A percentile compares a stretch with the other conserved stretches of the same genome.
These are phyloP conservation scores for Drosophila sordidapex DNA, from an alignment of 2,888 invertebrate species.

Conservation along the genomic window DNA sequence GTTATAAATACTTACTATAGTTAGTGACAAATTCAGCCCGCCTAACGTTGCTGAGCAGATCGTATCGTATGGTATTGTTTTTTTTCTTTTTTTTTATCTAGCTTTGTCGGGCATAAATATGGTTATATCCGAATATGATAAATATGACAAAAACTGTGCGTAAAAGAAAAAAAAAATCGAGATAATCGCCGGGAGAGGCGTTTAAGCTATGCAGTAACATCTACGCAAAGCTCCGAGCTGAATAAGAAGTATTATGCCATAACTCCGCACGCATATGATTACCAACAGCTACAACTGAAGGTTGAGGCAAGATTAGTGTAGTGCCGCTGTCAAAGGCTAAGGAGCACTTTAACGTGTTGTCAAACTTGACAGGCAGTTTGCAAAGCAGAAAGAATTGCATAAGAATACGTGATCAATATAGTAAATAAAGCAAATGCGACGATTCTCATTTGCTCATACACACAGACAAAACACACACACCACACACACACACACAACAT, in stretches of 20 bases:
- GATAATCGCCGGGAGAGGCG: constrained; percentile 19
- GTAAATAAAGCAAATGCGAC: constrained; percentile 9
- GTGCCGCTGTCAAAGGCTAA: not conserved
- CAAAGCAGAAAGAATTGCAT: constrained; percentile 12
- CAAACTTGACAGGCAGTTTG: not conserved
- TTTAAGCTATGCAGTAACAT: constrained; percentile 8
- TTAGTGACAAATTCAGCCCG: constrained; percentile 75
- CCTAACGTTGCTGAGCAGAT: constrained; percentile 68
- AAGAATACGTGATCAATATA: constrained; percentile 21
- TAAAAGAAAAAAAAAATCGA: constrained; percentile 1
- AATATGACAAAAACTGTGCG: constrained; percentile 8
- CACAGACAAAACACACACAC: constrained; percentile 8
- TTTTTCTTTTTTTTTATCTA: constrained; percentile 19
- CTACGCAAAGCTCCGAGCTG: constrained; percentile 31
- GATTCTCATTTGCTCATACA: constrained; percentile 9
- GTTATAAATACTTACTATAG: constrained; percentile 54
- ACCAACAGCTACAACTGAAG: constrained; percentile 17
- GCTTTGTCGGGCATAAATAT: constrained; percentile 28
- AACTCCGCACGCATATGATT: constrained; percentile 2
- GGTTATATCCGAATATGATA: constrained; percentile 7
- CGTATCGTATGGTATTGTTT: constrained; percentile 22
- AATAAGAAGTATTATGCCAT: constrained; percentile 38
- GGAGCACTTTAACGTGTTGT: not conserved
- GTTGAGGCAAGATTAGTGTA: constrained; percentile 2
- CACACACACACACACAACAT: constrained; percentile 16